Conservation (phyloP, 2,797 vertebrate species). For the Sebastiscus tertius region DNA sequence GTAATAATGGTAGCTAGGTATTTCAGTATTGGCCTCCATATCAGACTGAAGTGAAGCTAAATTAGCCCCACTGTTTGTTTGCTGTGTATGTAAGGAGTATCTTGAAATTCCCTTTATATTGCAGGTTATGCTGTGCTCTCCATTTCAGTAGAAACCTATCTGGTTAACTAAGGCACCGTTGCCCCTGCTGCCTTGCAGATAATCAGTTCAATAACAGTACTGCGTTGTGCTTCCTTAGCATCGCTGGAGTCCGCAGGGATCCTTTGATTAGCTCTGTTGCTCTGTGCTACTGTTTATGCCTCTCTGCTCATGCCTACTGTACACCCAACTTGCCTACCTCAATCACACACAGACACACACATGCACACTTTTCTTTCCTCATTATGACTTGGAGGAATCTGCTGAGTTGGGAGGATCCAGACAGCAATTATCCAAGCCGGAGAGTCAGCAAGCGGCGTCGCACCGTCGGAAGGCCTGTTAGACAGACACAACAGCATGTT, state of each 20-base stretch:
- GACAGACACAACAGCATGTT: constrained; percentile 58
- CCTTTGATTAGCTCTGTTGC: constrained; percentile 47
- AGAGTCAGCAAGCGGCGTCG: constrained; percentile 54
- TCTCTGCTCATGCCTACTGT: constrained; percentile 1
- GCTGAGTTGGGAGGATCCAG: constrained; percentile 59
- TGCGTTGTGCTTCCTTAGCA: constrained; percentile 3
- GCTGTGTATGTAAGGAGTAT: not conserved
- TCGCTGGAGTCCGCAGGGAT: constrained; percentile 12
- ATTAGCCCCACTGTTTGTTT: not conserved
- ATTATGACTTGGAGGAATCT: constrained; percentile 63
- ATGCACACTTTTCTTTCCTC: constrained; percentile 41
- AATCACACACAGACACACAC: constrained; percentile 6
- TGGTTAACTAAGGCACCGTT: not conserved
- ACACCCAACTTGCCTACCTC: constrained; percentile 9
- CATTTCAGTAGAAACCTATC: not conserved
- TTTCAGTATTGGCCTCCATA: not conserved
- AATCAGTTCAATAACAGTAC: not conserved
- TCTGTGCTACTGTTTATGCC: constrained; percentile 3
- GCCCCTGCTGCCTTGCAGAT: not conserved
- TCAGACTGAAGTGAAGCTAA: not conserved
- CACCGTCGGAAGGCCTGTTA: constrained; percentile 46
- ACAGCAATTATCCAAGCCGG: constrained; percentile 71
- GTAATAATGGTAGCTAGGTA: not conserved
- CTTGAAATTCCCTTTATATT: not conserved
- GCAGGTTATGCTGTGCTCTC: not conserved